Base-by-base conservation (phyloP, 1,140 invertebrate genomes). In the Drosophila ironensis region DNA sequence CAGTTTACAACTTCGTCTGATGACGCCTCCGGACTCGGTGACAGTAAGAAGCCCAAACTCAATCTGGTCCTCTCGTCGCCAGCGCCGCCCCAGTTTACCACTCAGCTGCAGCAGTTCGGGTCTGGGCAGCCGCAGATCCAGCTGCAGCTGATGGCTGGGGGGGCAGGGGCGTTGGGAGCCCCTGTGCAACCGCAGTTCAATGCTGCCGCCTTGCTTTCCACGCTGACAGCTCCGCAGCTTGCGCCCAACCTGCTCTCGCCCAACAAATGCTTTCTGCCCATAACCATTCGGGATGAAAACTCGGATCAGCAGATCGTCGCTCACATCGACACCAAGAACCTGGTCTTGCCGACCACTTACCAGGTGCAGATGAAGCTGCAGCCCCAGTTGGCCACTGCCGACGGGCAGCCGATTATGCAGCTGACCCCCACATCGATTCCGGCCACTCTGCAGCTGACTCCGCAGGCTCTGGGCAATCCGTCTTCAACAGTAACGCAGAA, bases 31-130 rank as follows among this genome's bases (percentile, higher is more conserved):
- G 59, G 54, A 27, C 28, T 70, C 1, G 17, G 56, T 6, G 88
- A 89, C 6, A 69, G 61, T 64, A 91, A 91, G 37, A 90, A 91
- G 44, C 91, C 91, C 0, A 92, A 92, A 84, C 73, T 89, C 0
- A 90, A 90, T 63, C 87, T 90, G 22, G 77, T 90, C 8, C 35
- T 90, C 0, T 77, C 89, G 0, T 72, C 88, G 7, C 72, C 86
- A 2, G n/a, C 66, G 5, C 2, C 66, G 3, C 51, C 60, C 27
- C 16, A 66, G 47, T 35, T 51, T 52, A 25, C 47, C 54, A 20
- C 57, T 42, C 63, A 17, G 8, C 25, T 16, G 17, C 33, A 33
- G 16, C 71, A 30, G 22, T 45, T 40, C 27, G 57, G 24, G 5
- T 19, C 56, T 17, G 57, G 51, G 30, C 81, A 82, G 68, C 73